phyloP scores from a whole-genome alignment of 2,797 vertebrate genomes.

The Ceyx erithaca region DNA sequence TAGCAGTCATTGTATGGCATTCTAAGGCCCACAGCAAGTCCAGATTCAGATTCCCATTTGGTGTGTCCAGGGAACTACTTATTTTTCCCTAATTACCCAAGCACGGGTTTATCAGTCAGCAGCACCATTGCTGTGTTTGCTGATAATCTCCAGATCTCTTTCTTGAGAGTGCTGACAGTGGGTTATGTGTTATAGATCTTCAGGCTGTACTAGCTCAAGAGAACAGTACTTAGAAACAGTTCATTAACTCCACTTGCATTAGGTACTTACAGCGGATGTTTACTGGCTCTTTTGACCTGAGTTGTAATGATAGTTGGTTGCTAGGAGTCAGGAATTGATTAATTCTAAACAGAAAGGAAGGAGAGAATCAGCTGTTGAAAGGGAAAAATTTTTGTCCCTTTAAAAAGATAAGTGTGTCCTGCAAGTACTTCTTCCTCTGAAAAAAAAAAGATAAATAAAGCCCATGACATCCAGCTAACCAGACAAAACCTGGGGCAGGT shows the following conservation, averaged over 20 bases:
- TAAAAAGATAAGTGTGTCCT: not conserved
- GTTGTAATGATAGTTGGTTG: constrained; percentile 5
- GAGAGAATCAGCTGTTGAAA: not conserved
- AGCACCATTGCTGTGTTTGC: not conserved
- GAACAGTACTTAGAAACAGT: not conserved
- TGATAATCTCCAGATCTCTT: constrained; percentile 20
- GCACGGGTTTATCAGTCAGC: not conserved
- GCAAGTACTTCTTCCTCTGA: not conserved
- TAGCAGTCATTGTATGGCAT: not conserved
- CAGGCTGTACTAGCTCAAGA: not conserved
- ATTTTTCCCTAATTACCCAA: not conserved
- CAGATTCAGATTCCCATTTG: not conserved
- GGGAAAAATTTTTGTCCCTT: not conserved
- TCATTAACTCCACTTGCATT: constrained; percentile 45
- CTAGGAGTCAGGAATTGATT: constrained; percentile 24
- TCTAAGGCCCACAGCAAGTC: not conserved
- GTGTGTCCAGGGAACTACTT: not conserved
- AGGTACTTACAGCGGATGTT: constrained; percentile 40
- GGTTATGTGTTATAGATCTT: not conserved
- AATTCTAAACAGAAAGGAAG: constrained; percentile 13
- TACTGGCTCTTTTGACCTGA: constrained; percentile 17
- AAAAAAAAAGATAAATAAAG: not conserved
- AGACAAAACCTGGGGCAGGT: not conserved
- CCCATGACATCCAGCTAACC: not conserved
- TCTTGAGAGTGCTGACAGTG: constrained; percentile 20